Base-by-base conservation (phyloP, 2,888 invertebrate genomes). In the Dastarcus helophoroides region DNA sequence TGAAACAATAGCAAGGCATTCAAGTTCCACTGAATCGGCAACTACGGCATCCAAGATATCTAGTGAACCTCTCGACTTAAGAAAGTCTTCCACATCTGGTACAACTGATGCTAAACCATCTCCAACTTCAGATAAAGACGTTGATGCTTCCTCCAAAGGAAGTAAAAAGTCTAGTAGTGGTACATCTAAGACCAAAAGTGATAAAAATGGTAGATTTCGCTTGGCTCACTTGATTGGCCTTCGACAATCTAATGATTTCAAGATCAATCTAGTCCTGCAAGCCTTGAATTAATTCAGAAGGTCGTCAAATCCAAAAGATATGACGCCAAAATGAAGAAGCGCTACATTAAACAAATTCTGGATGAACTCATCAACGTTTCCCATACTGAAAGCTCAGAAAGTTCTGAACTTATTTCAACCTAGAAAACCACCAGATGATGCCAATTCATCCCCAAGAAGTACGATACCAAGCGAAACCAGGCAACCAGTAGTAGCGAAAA, bases 301-400 rank as follows among this genome's bases (percentile, higher is more conserved):
- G 63, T 78, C 21, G 56, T 78, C 9, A 67, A 71, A 38, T 67
- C 70, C 14, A 69, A 71, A 39, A 69, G 70, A 41, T 68, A 72
- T 40, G 70, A 76, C 52, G 55, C 66, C 9, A 58, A 65, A 17
- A 62, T 72, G 3, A 78, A 76, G 53, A 73, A 73, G 41, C 64
- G 69, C 44, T 64, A 79, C 25, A 67, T 79, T 9, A 74, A 73
- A 46, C 72, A 73, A 48, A 67, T 80, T 29, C 71, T 79, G 1
- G 65, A 71, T 38, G 68, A 71, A 50, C 60, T 79, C 8, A 55
- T 75, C 0, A 68, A 67, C 25, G 64, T 69, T 1, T 71, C 67
- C 40, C 76, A 74, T 47, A 65, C 65, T 25, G 73, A 76, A 39
- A 66, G 64, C 21, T 64, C 58, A 37, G 58, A 59, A 3, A 64